Evolutionary conservation across 2,888 invertebrate species (phyloP).

Genomic region (Cybosia mesomella): DNA sequence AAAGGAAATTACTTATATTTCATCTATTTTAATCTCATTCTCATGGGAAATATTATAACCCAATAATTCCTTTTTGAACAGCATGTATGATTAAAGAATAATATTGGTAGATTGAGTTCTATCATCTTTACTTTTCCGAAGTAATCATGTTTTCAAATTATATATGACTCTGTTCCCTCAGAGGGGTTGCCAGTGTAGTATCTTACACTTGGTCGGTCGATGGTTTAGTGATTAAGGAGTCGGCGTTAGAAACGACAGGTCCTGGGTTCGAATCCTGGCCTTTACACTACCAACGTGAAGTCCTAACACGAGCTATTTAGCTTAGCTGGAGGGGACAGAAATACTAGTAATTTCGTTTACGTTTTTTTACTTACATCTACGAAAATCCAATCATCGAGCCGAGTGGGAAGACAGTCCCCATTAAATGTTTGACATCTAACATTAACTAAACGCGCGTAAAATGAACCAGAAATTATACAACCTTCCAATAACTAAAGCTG

Average conservation of each 20-base stretch:
- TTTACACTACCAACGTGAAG: too few species aligned
- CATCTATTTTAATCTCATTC: background rate
- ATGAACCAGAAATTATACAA: background rate
- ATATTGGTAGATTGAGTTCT: background rate
- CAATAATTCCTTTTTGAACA: background rate
- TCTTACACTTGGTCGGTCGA: too few species aligned
- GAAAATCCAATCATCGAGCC: too few species aligned
- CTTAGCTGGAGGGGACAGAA: too few species aligned
- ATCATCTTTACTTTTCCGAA: background rate
- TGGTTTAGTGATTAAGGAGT: too few species aligned
- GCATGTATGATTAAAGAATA: background rate
- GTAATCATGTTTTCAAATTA: background rate
- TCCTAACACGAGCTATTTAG: too few species aligned
- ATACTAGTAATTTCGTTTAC: too few species aligned
- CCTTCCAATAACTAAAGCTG: background rate
- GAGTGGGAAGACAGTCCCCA: too few species aligned
- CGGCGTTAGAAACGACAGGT: too few species aligned
- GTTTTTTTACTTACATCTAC: too few species aligned
- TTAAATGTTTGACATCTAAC: background rate
- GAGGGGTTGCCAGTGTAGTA: background rate
- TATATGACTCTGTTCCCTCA: background rate
- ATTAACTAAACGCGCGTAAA: background rate
- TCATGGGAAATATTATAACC: slow-evolving; percentile 11
- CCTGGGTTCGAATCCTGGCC: too few species aligned
- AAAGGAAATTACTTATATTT: slow-evolving; percentile 18